Evolutionary conservation across 1,140 invertebrate species (phyloP).

Genomic region (Hycleus cichorii): DNA sequence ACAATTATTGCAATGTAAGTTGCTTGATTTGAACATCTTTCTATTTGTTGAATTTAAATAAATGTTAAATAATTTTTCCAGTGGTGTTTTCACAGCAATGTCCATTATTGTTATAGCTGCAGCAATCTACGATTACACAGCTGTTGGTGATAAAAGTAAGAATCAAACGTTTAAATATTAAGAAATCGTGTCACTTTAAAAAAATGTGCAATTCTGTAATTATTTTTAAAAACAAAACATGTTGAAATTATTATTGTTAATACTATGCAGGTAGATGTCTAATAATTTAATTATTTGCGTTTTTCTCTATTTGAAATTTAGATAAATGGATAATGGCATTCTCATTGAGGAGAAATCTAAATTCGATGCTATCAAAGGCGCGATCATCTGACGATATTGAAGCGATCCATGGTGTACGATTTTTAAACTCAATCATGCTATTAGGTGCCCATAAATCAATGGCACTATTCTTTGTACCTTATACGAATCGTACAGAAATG

Average conservation of each 20-base stretch:
- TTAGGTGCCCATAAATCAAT: slow-evolving; percentile 65
- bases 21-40: neutral
- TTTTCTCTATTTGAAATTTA: slow-evolving; percentile 15
- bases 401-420: slow-evolving; percentile 59
- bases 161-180: slow-evolving; percentile 5
- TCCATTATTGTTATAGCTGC: slow-evolving; percentile 25
- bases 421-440: slow-evolving; percentile 58
- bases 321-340: slow-evolving; percentile 50
- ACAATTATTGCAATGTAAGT: slow-evolving; percentile 46
- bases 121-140: slow-evolving; percentile 30
- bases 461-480: slow-evolving; percentile 64
- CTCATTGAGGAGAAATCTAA: slow-evolving; percentile 57
- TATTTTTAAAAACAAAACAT: neutral
- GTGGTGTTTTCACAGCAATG: slow-evolving; percentile 25
- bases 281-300: neutral
- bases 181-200: neutral
- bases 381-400: slow-evolving; percentile 51
- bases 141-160: slow-evolving; percentile 25
- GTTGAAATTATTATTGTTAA: neutral
- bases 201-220: neutral
- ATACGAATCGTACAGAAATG: slow-evolving; percentile 59
- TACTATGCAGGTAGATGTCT: neutral
- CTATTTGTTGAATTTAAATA: neutral
- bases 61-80: slow-evolving; percentile 19
- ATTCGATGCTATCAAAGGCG: slow-evolving; percentile 46